Conservation (phyloP, 2,797 vertebrate species). For the Vireo griseus region DNA sequence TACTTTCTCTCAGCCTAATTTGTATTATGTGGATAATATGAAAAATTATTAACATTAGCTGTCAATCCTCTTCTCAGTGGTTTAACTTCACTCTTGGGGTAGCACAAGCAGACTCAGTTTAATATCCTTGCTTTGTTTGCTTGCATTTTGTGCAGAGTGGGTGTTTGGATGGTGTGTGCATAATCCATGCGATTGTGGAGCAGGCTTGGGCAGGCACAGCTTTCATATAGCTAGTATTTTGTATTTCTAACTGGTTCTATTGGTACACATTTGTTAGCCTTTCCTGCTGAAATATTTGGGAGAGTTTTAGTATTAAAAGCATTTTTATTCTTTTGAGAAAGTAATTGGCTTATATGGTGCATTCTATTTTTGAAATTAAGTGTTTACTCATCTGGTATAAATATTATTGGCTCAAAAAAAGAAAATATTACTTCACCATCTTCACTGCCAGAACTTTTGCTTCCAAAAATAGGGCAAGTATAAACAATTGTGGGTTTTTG, state of each 20-base stretch:
- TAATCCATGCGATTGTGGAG: not conserved
- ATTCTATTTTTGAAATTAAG: not conserved
- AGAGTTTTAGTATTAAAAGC: not conserved
- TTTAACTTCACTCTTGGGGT: not conserved
- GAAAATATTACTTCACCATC: not conserved
- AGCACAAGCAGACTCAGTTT: not conserved
- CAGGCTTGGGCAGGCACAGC: not conserved
- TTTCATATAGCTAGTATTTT: not conserved
- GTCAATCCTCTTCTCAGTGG: not conserved
- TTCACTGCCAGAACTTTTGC: not conserved
- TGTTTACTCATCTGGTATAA: not conserved
- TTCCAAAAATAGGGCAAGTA: not conserved
- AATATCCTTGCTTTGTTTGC: not conserved
- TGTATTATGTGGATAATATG: not conserved
- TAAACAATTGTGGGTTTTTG: not conserved
- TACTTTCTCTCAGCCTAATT: not conserved
- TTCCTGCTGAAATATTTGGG: not conserved
- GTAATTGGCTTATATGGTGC: not conserved
- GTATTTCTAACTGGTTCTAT: not conserved
- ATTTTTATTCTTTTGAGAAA: not conserved
- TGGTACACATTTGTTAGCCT: rapidly evolving
- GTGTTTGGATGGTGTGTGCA: not conserved
- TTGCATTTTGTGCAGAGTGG: not conserved
- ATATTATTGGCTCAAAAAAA: not conserved
- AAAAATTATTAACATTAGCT: not conserved